Conservation (phyloP, 35 echinoderm and acorn worm species). For the Stichopus chloronotus region DNA sequence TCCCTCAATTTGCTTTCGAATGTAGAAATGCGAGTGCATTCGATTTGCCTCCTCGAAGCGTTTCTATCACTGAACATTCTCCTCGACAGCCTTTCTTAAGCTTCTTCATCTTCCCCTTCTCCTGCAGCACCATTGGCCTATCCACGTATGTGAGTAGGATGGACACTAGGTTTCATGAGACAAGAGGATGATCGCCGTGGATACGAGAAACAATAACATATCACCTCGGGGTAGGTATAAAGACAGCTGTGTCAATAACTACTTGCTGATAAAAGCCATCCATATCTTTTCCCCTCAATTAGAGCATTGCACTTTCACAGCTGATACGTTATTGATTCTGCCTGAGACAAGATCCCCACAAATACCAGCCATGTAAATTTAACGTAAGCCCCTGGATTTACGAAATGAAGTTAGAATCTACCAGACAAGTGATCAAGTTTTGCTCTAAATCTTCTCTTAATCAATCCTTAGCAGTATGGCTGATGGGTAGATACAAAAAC, state of each 20-base stretch:
- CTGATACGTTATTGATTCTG: background rate
- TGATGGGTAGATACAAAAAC: too few species aligned
- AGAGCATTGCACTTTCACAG: conserved; percentile 1
- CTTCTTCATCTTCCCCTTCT: background rate
- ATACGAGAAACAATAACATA: background rate
- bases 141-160: background rate
- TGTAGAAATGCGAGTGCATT: background rate
- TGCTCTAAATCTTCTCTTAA: background rate
- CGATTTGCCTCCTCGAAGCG: background rate
- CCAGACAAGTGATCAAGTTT: background rate
- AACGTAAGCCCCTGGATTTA: too few species aligned
- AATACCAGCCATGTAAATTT: too few species aligned
- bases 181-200: background rate
- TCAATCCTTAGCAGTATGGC: background rate
- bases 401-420: too few species aligned
- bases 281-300: conserved; percentile 15
- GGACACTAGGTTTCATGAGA: background rate
- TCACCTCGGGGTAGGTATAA: background rate
- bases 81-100: background rate
- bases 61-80: background rate
- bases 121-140: background rate
- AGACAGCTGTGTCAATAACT: conserved; percentile 17
- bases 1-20: background rate
- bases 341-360: too few species aligned
- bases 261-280: conserved; percentile 8